Evolutionary conservation across 2,888 invertebrate species (phyloP).

Genomic region (Tenthredo amoena): DNA sequence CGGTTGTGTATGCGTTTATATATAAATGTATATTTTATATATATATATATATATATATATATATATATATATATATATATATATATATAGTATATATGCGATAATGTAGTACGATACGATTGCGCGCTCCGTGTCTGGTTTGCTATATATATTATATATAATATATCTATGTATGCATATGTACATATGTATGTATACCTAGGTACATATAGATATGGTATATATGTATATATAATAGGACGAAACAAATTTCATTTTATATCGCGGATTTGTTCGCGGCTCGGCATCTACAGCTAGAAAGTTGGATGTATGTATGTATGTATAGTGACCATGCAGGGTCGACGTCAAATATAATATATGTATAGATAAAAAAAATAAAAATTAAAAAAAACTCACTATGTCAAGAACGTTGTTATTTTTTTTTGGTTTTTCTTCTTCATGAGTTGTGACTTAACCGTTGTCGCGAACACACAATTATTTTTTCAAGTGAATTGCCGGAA

Average conservation of each 20-base stretch:
- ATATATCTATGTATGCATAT: neutral
- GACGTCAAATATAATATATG: neutral
- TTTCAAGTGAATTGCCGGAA: neutral
- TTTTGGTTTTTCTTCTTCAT: neutral
- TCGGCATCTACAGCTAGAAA: conserved; percentile 5
- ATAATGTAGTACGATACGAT: conserved; percentile 35
- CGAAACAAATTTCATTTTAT: neutral
- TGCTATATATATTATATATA: neutral
- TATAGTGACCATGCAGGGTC: neutral
- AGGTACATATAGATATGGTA: neutral
- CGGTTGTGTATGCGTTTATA: conserved; percentile 23
- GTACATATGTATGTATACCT: neutral
- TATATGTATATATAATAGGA: neutral
- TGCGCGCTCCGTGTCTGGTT: conserved; percentile 32
- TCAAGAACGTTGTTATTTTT: neutral
- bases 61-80: neutral
- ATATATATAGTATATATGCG: neutral
- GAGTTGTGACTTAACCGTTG: neutral
- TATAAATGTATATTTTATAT: neutral
- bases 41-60: neutral
- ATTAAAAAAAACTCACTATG: neutral
- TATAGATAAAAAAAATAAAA: neutral
- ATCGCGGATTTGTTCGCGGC: neutral
- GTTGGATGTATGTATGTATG: neutral
- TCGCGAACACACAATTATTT: neutral